Evolutionary conservation across 2,113 vertebrate genomes (phyloP).

Genomic region (Myocastor coypus): DNA sequence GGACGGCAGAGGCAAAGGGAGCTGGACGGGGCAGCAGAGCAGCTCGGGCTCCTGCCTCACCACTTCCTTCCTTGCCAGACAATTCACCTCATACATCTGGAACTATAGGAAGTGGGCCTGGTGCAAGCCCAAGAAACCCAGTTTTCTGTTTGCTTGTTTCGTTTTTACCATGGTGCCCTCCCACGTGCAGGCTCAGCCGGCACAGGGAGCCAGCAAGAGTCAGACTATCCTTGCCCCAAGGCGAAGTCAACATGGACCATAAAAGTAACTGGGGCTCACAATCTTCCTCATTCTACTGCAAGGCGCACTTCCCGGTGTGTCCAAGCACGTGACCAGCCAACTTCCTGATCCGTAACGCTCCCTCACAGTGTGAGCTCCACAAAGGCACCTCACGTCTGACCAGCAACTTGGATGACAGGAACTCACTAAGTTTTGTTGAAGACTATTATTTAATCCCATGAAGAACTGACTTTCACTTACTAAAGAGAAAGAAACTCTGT

Average conservation of each 20-base stretch:
- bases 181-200: background rate
- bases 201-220: background rate
- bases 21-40: background rate
- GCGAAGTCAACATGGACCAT: background rate
- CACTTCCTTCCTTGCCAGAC: background rate
- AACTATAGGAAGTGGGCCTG: background rate
- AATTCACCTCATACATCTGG: background rate
- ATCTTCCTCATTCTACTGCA: background rate
- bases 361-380: background rate
- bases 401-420: background rate
- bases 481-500: conserved; percentile 27
- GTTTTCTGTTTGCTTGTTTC: background rate
- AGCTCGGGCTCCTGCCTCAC: background rate
- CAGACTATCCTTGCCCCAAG: background rate
- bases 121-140: background rate
- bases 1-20: background rate
- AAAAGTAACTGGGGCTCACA: background rate
- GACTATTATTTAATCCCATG: background rate
- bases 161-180: background rate
- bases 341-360: background rate
- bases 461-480: conserved; percentile 38
- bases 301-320: background rate
- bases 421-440: conserved; percentile 46
- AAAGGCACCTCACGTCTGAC: conserved; percentile 2
- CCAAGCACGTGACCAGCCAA: background rate